A percentile compares a stretch with the other conserved stretches of the same genome.
Conservation (phyloP, 2,888 invertebrate genomes). For the Lasioglossum villosulum region DNA sequence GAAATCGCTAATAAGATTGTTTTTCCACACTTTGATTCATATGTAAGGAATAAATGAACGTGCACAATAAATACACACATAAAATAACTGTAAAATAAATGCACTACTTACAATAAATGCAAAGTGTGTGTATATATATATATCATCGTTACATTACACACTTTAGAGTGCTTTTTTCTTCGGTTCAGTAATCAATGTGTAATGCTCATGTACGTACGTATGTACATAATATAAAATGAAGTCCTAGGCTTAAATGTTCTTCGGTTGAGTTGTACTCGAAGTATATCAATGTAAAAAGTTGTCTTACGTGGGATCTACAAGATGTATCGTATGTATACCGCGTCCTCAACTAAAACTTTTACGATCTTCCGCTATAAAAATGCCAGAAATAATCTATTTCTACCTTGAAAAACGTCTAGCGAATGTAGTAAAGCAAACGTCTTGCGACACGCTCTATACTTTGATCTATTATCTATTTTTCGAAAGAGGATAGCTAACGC, state of each 20-base stretch:
- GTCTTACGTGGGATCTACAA: constrained; percentile 58
- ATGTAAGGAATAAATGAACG: constrained; percentile 27
- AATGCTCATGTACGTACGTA: constrained; percentile 60
- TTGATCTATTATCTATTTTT: constrained; percentile 44
- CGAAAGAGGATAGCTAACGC: background rate
- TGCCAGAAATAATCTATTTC: constrained; percentile 33
- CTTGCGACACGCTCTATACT: constrained; percentile 56
- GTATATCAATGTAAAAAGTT: constrained; percentile 43
- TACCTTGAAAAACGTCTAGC: constrained; percentile 39
- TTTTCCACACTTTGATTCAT: constrained; percentile 12
- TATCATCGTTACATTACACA: constrained; percentile 61
- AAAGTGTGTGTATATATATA: constrained; percentile 37
- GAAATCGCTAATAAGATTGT: constrained; percentile 1
- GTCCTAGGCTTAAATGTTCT: constrained; percentile 47
- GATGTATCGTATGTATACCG: constrained; percentile 30
- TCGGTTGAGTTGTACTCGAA: constrained; percentile 50
- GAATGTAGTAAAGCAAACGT: constrained; percentile 53
- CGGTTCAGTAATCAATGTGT: constrained; percentile 53
- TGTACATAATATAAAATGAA: constrained; percentile 61
- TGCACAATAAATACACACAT: constrained; percentile 32
- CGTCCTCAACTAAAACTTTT: constrained; percentile 44
- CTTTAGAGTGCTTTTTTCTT: constrained; percentile 48
- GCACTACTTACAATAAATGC: constrained; percentile 76
- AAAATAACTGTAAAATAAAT: constrained; percentile 67
- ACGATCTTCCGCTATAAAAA: constrained; percentile 46